Evolutionary conservation across 2,888 invertebrate species (phyloP).

Genomic region (Merodon equestris): DNA sequence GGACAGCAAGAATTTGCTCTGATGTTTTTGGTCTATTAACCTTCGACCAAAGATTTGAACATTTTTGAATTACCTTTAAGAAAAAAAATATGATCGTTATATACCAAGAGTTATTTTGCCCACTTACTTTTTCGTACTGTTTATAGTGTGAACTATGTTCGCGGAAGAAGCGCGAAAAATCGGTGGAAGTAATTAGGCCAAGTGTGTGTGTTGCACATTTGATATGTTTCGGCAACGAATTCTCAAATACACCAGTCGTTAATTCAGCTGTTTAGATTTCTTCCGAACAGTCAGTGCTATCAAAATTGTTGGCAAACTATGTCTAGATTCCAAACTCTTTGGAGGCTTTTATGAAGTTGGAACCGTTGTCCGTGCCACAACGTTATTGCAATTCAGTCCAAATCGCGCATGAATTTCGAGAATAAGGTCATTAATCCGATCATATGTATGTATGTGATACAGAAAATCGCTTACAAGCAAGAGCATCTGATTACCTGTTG

Average conservation of each 20-base stretch:
- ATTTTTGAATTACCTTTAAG: slow-evolving; percentile 17
- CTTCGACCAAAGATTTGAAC: slow-evolving; percentile 51
- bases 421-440: slow-evolving; percentile 26
- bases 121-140: slow-evolving; percentile 24
- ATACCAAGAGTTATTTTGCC: slow-evolving; percentile 12
- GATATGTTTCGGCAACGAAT: slow-evolving; percentile 35
- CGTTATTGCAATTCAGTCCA: slow-evolving; percentile 25
- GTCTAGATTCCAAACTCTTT: too few relatives aligned
- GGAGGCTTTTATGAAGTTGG: too few relatives aligned
- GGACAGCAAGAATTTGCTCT: too few relatives aligned
- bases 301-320: too few relatives aligned
- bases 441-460: slow-evolving; percentile 42
- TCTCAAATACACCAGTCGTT: slow-evolving; percentile 15
- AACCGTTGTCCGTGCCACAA: too few relatives aligned
- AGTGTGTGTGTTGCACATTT: too few relatives aligned
- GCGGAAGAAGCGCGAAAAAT: slow-evolving; percentile 43
- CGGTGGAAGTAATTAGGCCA: slow-evolving; percentile 41
- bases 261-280: slow-evolving; percentile 34
- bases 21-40: too few relatives aligned
- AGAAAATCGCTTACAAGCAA: slow-evolving; percentile 13
- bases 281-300: slow-evolving; percentile 7
- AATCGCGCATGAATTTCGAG: slow-evolving; percentile 28
- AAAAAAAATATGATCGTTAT: slow-evolving; percentile 6
- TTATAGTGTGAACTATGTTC: too few relatives aligned
- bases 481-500: neutral